Evolutionary conservation across 2,888 invertebrate genomes (phyloP), one percentile per base, ranked within the genome.

Genomic region (Cataglyphis cursor): DNA sequence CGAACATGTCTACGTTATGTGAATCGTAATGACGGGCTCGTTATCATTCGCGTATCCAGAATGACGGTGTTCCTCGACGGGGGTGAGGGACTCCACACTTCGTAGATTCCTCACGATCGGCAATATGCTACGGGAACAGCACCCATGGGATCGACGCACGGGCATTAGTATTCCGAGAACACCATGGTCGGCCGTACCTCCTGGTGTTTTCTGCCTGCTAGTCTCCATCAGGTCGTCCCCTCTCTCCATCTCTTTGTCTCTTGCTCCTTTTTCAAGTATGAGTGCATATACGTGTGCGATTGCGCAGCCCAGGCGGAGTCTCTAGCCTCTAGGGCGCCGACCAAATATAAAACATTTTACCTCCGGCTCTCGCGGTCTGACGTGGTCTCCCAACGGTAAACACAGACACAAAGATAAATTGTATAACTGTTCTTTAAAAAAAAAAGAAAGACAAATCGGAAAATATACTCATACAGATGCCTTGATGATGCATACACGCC

Each of bases 101-200:
- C 75, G 78, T 80, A 64, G 87, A 86, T 88, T 90, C 88, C 87
- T 83, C 82, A 82, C 88, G 89, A 91, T 91, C 90, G 90, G 85
- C 91, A 91, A 92, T 90, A 91, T 88, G 92, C 91, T 87, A 90
- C 78, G 84, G 90, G 81, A 90, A 91, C 89, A 86, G 89, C 89
- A 90, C 92, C 91, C 91, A 74, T 76, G 90, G 90, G 90, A 92
- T 90, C 84, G 84, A 54, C 76, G 64, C 51, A 51, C 65, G 64
- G 66, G 86, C 92, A 92, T 92, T 92, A 92, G 93, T 92, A 92
- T 92, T 93, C 92, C 87, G 89, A 82, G 87, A 90, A 89, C 85
- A 85, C 51, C 78, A 81, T 85, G 83, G 85, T 82, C 87, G 89
- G 85, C 84, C 88, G 85, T 88, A 66, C 90, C 89, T 84, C 80